A percentile compares a stretch with the other conserved stretches of the same genome.
Evolutionary conservation across 2,888 invertebrate species (phyloP).

Genomic region (Allophyes oxyacanthae): DNA sequence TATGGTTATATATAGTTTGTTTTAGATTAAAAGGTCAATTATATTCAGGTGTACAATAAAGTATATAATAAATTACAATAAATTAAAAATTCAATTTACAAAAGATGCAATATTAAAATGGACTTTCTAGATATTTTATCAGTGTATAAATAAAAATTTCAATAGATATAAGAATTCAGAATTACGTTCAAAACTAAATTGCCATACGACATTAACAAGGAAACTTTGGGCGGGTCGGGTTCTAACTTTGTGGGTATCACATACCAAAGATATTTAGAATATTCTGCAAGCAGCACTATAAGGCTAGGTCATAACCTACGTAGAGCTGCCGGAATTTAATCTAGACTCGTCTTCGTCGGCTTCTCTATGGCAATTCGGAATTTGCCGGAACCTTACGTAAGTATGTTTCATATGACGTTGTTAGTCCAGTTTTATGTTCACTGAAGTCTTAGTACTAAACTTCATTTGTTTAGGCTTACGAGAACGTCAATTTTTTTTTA

Average conservation of each 20-base stretch:
- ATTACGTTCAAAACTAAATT: too few relatives aligned
- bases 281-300: constrained; percentile 26
- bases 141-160: too few relatives aligned
- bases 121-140: too few relatives aligned
- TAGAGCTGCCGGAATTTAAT: constrained; percentile 42
- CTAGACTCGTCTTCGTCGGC: constrained; percentile 21
- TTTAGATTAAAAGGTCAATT: too few relatives aligned
- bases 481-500: too few relatives aligned
- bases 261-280: constrained; percentile 27
- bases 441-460: background rate
- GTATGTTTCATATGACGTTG: background rate
- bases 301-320: constrained; percentile 24
- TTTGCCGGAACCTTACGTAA: constrained; percentile 17
- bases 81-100: too few relatives aligned
- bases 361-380: constrained; percentile 15
- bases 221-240: background rate
- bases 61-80: too few relatives aligned
- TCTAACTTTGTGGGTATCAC: background rate
- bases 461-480: background rate
- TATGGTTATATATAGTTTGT: too few relatives aligned
- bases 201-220: background rate
- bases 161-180: too few relatives aligned
- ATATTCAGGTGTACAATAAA: too few relatives aligned
- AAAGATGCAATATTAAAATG: too few relatives aligned
- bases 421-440: background rate